phyloP scores from a whole-genome alignment of 2,888 invertebrate species.

The Leucophenga maculata region DNA sequence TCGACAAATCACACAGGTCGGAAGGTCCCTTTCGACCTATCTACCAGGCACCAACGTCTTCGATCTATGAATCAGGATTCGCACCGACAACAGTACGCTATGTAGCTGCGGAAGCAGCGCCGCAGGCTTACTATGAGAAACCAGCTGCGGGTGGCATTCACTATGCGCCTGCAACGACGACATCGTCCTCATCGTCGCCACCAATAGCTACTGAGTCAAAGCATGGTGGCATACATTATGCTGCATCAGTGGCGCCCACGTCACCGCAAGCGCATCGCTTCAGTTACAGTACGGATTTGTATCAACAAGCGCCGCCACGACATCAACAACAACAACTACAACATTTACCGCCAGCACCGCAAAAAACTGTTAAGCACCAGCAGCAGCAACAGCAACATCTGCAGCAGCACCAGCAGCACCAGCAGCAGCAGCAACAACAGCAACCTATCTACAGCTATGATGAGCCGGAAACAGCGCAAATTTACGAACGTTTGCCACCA shows the following conservation, averaged over 20 bases:
- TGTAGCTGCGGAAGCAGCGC: slow-evolving; percentile 58
- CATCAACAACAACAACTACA: slow-evolving; percentile 43
- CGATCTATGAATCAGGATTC: slow-evolving; percentile 43
- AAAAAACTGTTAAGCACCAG: too few relatives aligned
- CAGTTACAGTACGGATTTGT: slow-evolving; percentile 45
- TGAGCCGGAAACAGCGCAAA: not conserved
- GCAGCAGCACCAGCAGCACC: slow-evolving; percentile 21
- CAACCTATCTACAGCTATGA: not conserved
- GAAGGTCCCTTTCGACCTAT: slow-evolving; percentile 61
- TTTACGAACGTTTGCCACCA: slow-evolving; percentile 5
- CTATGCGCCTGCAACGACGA: slow-evolving; percentile 41
- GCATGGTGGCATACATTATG: slow-evolving; percentile 15
- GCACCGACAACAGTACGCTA: slow-evolving; percentile 60
- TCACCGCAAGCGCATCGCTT: slow-evolving; percentile 45
- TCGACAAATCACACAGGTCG: slow-evolving; percentile 32
- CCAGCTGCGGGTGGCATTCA: slow-evolving; percentile 41
- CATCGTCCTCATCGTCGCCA: slow-evolving; percentile 8
- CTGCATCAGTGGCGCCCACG: too few relatives aligned
- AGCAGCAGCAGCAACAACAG: slow-evolving; percentile 13
- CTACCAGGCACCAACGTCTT: slow-evolving; percentile 39
- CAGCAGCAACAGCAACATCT: slow-evolving; percentile 31
- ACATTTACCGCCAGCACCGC: too few relatives aligned
- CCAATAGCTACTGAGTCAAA: not conserved
- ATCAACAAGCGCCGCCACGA: slow-evolving; percentile 28
- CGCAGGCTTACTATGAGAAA: slow-evolving; percentile 51